These are phyloP conservation scores for Leucosticte australis DNA, from an alignment of 2,113 vertebrate genomes.

Conservation along the genomic window DNA sequence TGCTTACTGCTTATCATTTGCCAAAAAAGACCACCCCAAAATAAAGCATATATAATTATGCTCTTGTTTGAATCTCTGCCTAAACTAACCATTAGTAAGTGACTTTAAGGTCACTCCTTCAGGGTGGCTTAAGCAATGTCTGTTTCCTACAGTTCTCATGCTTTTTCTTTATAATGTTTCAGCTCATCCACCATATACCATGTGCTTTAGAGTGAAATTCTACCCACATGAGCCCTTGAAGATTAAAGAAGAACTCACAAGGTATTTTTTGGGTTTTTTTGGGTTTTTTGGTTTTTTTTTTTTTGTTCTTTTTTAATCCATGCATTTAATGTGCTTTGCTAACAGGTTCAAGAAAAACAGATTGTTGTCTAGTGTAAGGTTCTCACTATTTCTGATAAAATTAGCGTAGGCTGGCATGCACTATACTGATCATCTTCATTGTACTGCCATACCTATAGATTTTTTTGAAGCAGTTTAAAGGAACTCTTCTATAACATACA, in stretches of 20 bases:
- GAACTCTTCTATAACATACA: background rate
- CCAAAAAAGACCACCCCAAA: background rate
- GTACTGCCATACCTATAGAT: background rate
- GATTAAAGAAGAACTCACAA: slow-evolving; percentile 99
- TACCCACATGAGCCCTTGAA: slow-evolving; percentile 97
- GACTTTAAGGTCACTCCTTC: background rate
- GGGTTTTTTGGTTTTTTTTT: background rate
- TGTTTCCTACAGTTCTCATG: slow-evolving; percentile 64
- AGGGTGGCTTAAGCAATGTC: background rate
- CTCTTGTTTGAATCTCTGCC: slow-evolving; percentile 1
- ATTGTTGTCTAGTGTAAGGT: fast-evolving
- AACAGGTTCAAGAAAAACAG: background rate
- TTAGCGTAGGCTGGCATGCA: background rate
- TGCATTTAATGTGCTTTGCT: slow-evolving; percentile 4
- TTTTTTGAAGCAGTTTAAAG: slow-evolving; percentile 16
- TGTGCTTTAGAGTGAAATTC: slow-evolving; percentile 99
- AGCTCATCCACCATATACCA: slow-evolving; percentile 96
- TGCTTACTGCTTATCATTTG: background rate
- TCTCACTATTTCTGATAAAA: background rate
- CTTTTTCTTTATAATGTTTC: slow-evolving; percentile 75
- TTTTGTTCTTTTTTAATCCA: background rate
- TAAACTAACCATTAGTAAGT: background rate
- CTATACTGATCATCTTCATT: background rate
- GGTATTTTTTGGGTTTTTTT: slow-evolving; percentile 71
- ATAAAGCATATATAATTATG: background rate